Evolutionary conservation across 2,113 vertebrate genomes (phyloP), one percentile per base, ranked within the genome.

Genomic region (Dipodomys stephensi): DNA sequence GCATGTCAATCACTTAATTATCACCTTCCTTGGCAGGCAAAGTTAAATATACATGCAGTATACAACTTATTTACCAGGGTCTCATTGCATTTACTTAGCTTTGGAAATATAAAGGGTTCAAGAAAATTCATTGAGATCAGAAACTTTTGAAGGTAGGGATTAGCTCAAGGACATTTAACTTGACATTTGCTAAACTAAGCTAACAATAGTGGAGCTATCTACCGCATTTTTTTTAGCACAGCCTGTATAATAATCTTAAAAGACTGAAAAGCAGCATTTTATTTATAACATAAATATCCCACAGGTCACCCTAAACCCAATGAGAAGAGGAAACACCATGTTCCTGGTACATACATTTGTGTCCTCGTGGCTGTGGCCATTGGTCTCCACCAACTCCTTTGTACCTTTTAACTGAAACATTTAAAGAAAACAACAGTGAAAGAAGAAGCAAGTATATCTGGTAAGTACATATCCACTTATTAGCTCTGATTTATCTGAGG

Each of bases 321-420:
- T 2, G 69, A 77, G 10, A 95, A 87, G 68, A 72, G 44, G 30
- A 69, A 57, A 69, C 10, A 35, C 12, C 77, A 6, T 69, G 73
- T 83, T 15, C 67, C 28, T 8, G 94, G 90, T 98, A 98, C 98
- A 79, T 98, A 98, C 98, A 96, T 98, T 98, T 96, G 97, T 87
- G 95, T 98, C 98, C 97, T 98, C 98, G 83, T 98, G 98, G 77
- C 98, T 98, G 76, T 98, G 98, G 84, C 98, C 98, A 65, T 98
- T 98, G 95, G 98, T 98, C 96, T 98, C 98, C 72, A 98, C 98
- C 97, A 98, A 97, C 82, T 98, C 98, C 98, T 98, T 98, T 96
- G 98, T 83, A 7, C 95, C 98, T 98, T 98, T 98, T 94, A 98
- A 96, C 98, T 98, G 98, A 74, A 96, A 96, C 96, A 76, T 94